phyloP scores from a whole-genome alignment of 2,797 vertebrate genomes.

The Epinephelus awoara region DNA sequence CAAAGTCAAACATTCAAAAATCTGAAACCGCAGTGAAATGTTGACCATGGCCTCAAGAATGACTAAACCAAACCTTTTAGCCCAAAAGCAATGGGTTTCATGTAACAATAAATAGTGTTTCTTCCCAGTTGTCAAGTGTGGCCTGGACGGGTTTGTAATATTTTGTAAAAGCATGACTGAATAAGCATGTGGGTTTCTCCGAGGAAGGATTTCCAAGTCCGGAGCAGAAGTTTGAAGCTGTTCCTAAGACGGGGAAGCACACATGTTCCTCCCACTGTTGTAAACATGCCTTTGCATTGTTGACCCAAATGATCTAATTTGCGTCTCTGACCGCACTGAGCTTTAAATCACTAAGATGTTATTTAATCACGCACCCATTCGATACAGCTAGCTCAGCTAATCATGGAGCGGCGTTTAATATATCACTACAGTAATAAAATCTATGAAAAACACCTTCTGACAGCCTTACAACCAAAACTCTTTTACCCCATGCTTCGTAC shows the following conservation, averaged over 20 bases:
- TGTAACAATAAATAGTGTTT: conserved; percentile 88
- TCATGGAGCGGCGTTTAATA: conserved; percentile 54
- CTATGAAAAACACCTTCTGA: conserved; percentile 70
- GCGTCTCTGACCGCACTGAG: conserved; percentile 22
- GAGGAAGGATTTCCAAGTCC: conserved; percentile 59
- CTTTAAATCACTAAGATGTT: conserved; percentile 59
- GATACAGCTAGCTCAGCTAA: conserved; percentile 58
- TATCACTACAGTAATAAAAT: conserved; percentile 64
- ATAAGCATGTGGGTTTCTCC: conserved; percentile 76
- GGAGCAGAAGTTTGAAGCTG: conserved; percentile 5
- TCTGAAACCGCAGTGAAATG: conserved; percentile 83
- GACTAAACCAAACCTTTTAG: conserved; percentile 81
- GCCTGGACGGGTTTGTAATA: conserved; percentile 81
- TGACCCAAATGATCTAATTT: conserved; percentile 64
- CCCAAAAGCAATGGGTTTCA: conserved; percentile 85
- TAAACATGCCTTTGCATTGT: conserved; percentile 70
- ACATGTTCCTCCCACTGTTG: conserved; percentile 37
- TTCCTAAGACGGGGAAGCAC: conserved; percentile 3
- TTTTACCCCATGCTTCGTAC: conserved; percentile 43
- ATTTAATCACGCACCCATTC: conserved; percentile 44
- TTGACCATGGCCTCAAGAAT: conserved; percentile 85
- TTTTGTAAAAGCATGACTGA: conserved; percentile 84
- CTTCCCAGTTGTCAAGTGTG: conserved; percentile 82
- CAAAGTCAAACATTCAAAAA: conserved; percentile 80
- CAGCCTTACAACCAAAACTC: conserved; percentile 63